Evolutionary conservation across 2,113 vertebrate genomes (phyloP), one percentile per base, ranked within the genome.

Genomic region (Stomatorhinus ivindoensis): DNA sequence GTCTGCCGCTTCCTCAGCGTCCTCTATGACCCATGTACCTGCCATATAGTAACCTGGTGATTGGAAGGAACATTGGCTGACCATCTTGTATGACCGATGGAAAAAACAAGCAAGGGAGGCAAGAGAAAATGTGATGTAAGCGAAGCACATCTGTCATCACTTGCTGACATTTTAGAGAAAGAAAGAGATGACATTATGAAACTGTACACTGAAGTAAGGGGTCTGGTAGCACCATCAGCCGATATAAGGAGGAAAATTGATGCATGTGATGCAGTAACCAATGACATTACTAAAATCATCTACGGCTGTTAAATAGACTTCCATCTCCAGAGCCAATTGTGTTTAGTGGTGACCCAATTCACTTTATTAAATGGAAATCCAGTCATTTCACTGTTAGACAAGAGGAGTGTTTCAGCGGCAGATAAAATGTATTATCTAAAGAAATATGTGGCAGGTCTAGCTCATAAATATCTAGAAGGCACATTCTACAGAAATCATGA

Each of bases 401-500:
- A 51, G 50, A 51, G 17, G 50, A 53, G 51, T 53, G 51, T 53
- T 53, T 53, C 51, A 53, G 15, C 3, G 3, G 51, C 51, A 53
- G 51, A 53, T 19, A 53, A 53, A 17, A 53, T 19, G 15, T 53
- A 17, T 19, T 53, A 53, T 53, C 51, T 53, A 53, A 53, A 53
- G 51, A 53, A 53, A 53, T 53, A 53, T 15, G 1, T 19, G 13
- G 3, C 2, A 15, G 51, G 15, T 53, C 51, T 3, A 19, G 15
- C 15, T 53, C 3, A 0, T 17, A 53, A 53, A 53, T 53, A 3
- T 53, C 51, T 61, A 5, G 58, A 88, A 21, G 58, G 87, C 8
- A 88, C 65, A 5, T 31, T 88, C 39, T 88, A 73, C 39, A 69
- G 87, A 88, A 73, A 39, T 73, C n/a, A 88, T 31, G 46, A 73